Base-by-base conservation (phyloP, 1,140 invertebrate genomes). In the Papilio helenus region DNA sequence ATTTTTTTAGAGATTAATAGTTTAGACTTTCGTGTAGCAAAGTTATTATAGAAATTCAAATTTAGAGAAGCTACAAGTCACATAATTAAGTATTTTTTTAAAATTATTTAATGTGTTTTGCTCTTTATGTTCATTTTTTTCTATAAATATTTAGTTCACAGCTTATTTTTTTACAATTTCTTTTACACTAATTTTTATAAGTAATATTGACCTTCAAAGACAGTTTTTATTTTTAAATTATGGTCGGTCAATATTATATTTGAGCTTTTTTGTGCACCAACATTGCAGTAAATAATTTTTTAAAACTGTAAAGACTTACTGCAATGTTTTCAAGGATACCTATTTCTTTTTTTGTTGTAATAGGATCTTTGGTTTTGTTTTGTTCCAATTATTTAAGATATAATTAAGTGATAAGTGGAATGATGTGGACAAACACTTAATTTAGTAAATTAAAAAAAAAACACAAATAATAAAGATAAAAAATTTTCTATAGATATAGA, bases 151-250 rank as follows among this genome's bases (percentile, higher is more conserved):
- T 92, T 89, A 85, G 84, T 87, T 88, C 86, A 90, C 89, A 88
- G 92, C 92, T 93, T 93, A 91, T 93, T 93, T 93, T 92, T 92
- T 92, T 87, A 84, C 81, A 81, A 85, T 83, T 78, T 85, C 85
- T 89, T 87, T 87, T 86, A 88, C 87, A 90, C 87, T 81, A 79
- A 82, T 87, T 84, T 85, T 83, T 79, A 84, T 65, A 18, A 34
- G 51, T 39, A 77, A 61, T 77, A 77, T 77, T 77, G 76, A 77
- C 76, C 29, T 29, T 14, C 18, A 76, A 58, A 44, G 7, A 34
- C 49, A 55, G n/a, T 80, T 46, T 16, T 79, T n/a, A n/a, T n/a
- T 23, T 29, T 51, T 7, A 23, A 12, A 61, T 77, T 61, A 42
- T 29, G 9, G 1, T 65, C 0, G 18, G 76, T 61, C 76, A 77